These are phyloP conservation scores for Heliconius himera DNA, from an alignment of 1,140 invertebrate genomes.

Conservation along the genomic window DNA sequence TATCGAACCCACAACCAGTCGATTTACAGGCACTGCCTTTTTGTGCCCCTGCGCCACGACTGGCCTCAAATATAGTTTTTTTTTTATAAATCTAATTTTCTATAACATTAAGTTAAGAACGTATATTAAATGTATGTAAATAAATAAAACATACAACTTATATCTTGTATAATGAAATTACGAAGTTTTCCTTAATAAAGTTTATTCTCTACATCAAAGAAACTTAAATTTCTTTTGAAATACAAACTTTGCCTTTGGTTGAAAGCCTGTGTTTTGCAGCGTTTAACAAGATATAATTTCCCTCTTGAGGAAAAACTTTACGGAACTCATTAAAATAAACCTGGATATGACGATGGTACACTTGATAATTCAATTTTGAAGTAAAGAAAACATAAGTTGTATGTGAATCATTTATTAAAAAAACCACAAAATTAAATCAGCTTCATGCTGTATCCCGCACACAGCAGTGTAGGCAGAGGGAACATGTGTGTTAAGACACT, in stretches of 20 bases:
- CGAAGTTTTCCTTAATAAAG: neutral
- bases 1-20: too few species aligned
- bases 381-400: neutral
- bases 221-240: neutral
- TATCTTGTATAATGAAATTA: neutral
- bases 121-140: too few species aligned
- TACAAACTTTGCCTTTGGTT: conserved; percentile 4
- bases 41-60: too few species aligned
- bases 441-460: too few species aligned
- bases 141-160: neutral
- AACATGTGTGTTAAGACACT: too few species aligned
- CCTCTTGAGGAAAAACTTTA: conserved; percentile 6
- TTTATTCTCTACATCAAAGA: neutral
- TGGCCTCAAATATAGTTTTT: too few species aligned
- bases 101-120: too few species aligned
- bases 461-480: too few species aligned
- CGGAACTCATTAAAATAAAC: conserved; percentile 15
- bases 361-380: neutral
- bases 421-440: too few species aligned
- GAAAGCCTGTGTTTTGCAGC: neutral
- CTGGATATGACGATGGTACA: neutral
- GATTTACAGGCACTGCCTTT: too few species aligned
- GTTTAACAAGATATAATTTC: conserved; percentile 16
- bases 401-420: neutral
- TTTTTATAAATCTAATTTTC: too few species aligned